Evolutionary conservation across 2,888 invertebrate species (phyloP), one percentile per base, ranked within the genome.

Genomic region (Marasmarcha lunaedactyla): DNA sequence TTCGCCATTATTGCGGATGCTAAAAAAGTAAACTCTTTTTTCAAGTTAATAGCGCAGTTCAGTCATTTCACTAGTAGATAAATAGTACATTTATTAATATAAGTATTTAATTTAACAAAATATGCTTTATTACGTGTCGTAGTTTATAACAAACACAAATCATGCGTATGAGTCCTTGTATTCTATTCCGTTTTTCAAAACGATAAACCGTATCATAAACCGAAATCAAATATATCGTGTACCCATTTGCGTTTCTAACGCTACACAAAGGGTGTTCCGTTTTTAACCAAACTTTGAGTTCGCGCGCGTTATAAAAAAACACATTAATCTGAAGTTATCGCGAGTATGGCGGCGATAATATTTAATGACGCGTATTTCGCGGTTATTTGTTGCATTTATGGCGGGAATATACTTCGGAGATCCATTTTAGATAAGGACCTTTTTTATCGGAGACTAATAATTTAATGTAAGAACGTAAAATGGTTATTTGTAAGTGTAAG

Each of bases 261-360:
- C 57, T 11, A 30, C 10, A 30, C 51, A 53, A 58, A 70, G 73
- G 74, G 71, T 59, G 65, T 63, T 68, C 55, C 48, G 57, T 60
- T 55, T 51, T 20, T 20, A 20, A 20, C 20, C 53, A 34, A 34
- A 52, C 55, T 55, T 62, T 69, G 73, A 74, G 71, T 71, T 70
- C 57, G 25, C 12, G 52, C 50, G 46, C 61, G 67, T 71, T 73
- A 71, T 71, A 79, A 81, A 79, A 34, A 81, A 65, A 58, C 66
- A 60, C 78, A 83, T 81, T 83, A 79, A 83, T 81, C 77, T 76
- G 52, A 54, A 69, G 73, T 76, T 83, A 83, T 83, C 81, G 79
- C 59, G 69, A 73, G 74, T 83, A 83, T 83, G 81, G 79, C 59
- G 65, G 57, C 63, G 63, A 64, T 79, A 74, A 74, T 77, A 77